phyloP scores from a whole-genome alignment of 2,797 vertebrate genomes.

The Anabas testudineus region DNA sequence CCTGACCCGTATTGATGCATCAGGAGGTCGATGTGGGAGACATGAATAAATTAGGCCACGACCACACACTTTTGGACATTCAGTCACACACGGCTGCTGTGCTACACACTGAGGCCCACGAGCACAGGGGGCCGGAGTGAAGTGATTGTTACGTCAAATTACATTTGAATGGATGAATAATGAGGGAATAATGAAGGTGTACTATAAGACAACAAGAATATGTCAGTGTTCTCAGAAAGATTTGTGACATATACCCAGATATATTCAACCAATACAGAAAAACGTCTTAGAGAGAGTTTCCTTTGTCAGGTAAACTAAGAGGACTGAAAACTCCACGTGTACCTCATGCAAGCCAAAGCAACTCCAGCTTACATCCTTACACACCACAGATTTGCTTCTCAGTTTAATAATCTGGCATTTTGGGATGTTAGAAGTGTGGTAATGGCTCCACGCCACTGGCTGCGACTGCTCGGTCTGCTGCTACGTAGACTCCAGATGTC shows the following conservation, averaged over 20 bases:
- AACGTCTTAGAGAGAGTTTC: neutral
- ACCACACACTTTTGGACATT: neutral
- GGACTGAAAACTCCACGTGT: conserved; percentile 12
- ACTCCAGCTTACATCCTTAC: neutral
- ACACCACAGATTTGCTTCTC: neutral
- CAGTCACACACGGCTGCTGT: neutral
- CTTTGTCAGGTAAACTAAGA: conserved; percentile 12
- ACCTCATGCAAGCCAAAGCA: neutral
- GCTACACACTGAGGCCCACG: neutral
- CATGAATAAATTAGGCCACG: neutral
- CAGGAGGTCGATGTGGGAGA: neutral
- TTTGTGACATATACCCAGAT: neutral
- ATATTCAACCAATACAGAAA: neutral
- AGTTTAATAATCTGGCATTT: neutral
- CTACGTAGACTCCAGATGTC: conserved; percentile 3
- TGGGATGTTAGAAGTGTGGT: neutral
- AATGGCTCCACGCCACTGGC: neutral
- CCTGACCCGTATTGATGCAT: conserved; percentile 8
- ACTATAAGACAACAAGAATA: neutral
- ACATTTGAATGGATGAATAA: neutral
- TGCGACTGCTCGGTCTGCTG: too few relatives aligned
- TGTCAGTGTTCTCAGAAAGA: neutral
- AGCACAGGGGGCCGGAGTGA: neutral
- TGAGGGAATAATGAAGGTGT: neutral
- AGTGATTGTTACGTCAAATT: neutral